Percentiles rank a stretch among this genome's conserved stretches.
These are phyloP conservation scores for Anser cygnoides DNA, from an alignment of 2,113 vertebrate species.

Conservation along the genomic window DNA sequence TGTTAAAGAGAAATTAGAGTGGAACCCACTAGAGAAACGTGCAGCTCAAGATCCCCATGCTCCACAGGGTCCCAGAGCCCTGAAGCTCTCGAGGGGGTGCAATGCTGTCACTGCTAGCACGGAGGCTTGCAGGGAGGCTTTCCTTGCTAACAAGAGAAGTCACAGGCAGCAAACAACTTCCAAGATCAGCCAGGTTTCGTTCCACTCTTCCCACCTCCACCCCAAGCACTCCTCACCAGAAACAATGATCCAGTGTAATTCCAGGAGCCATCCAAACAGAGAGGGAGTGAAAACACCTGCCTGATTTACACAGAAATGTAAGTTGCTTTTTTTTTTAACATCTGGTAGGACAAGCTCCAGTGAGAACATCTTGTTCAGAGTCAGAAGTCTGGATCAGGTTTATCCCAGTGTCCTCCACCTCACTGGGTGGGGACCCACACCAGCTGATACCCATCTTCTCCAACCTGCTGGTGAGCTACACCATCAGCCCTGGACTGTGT, in stretches of 20 bases:
- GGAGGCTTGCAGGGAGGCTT: neutral
- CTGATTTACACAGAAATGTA: neutral
- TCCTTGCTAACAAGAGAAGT: neutral
- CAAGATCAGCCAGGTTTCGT: neutral
- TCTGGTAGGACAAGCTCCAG: neutral
- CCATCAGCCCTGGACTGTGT: neutral
- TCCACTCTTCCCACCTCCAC: neutral
- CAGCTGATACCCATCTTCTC: neutral
- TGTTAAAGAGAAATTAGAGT: neutral
- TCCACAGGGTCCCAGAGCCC: neutral
- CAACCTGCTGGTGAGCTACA: neutral
- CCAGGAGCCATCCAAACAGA: neutral
- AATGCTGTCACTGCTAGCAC: neutral
- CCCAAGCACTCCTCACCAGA: neutral
- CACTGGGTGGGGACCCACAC: neutral
- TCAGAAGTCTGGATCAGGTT: neutral
- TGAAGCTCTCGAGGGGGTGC: neutral
- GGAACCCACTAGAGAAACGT: neutral
- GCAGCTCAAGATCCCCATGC: neutral
- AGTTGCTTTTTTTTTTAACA: neutral
- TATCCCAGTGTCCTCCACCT: neutral
- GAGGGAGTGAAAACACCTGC: neutral
- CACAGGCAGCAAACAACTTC: neutral
- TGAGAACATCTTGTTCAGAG: conserved; percentile 21
- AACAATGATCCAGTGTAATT: neutral